Evolutionary conservation across 2,113 vertebrate genomes (phyloP).

Genomic region (Myrmecobius fasciatus): DNA sequence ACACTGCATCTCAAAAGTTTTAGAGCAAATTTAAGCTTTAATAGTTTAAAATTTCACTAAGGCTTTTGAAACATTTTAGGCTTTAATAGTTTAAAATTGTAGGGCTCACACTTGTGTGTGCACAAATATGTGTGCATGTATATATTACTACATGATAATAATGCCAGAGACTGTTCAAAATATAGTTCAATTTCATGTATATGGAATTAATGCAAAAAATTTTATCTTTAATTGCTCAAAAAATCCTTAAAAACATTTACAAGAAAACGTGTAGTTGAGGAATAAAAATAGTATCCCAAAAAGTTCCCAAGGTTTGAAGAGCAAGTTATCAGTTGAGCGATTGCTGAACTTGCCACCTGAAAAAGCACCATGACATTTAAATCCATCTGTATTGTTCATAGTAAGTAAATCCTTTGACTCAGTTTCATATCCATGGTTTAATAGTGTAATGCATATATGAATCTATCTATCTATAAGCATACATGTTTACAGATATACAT

Average conservation of each 20-base stretch:
- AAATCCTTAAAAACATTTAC: neutral
- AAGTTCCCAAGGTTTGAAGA: neutral
- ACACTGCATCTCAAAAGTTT: neutral
- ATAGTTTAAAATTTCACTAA: neutral
- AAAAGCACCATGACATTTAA: neutral
- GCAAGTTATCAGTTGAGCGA: neutral
- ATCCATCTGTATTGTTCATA: neutral
- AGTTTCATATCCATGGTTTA: neutral
- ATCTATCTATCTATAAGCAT: neutral
- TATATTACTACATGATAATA: neutral
- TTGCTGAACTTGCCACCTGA: neutral
- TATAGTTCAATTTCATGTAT: neutral
- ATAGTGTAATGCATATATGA: neutral
- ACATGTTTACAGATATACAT: neutral
- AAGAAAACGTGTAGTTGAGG: neutral
- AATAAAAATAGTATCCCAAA: neutral
- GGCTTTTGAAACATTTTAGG: neutral
- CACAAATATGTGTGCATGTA: neutral
- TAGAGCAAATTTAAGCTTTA: neutral
- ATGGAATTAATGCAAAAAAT: neutral
- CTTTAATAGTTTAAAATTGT: neutral
- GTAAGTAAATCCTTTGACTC: neutral
- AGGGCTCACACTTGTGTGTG: neutral
- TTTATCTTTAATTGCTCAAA: neutral
- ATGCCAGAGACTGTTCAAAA: neutral